Percentiles rank a stretch among this genome's conserved stretches.
phyloP scores from a whole-genome alignment of 1,140 invertebrate species.

The Drepana arcuata region DNA sequence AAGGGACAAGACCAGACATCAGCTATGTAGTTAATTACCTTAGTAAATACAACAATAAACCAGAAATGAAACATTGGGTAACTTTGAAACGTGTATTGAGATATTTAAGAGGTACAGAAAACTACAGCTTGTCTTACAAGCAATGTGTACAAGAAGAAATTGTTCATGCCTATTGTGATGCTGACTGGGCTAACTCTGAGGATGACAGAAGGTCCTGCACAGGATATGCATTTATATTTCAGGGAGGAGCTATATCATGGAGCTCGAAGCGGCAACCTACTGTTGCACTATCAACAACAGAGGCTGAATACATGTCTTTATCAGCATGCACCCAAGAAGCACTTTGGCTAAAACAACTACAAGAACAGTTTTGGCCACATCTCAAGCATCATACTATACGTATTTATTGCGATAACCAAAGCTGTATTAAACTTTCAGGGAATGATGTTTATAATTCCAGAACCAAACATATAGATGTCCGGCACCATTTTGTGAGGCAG shows the following conservation, averaged over 20 bases:
- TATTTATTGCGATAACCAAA: too few species aligned
- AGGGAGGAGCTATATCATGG: slow-evolving; percentile 11
- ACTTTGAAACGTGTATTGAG: slow-evolving; percentile 25
- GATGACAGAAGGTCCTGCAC: slow-evolving; percentile 16
- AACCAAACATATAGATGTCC: too few species aligned
- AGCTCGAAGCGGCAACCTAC: slow-evolving; percentile 15
- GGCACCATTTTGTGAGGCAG: too few species aligned
- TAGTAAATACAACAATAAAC: too few species aligned
- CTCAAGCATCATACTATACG: too few species aligned
- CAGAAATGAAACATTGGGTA: slow-evolving; percentile 19
- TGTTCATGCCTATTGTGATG: slow-evolving; percentile 43
- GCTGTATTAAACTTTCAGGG: too few species aligned
- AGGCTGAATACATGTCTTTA: slow-evolving; percentile 18
- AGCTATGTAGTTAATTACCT: too few species aligned
- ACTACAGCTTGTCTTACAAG: slow-evolving; percentile 24
- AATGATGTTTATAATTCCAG: too few species aligned
- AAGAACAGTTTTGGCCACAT: too few species aligned
- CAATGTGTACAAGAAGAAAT: slow-evolving; percentile 7
- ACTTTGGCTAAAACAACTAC: too few species aligned
- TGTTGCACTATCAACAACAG: slow-evolving; percentile 16
- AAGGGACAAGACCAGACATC: too few species aligned
- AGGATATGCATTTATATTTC: slow-evolving; percentile 17
- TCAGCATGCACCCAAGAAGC: slow-evolving; percentile 13
- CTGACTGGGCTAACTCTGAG: slow-evolving; percentile 33
- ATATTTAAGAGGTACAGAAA: slow-evolving; percentile 28